Conservation (phyloP, 1,140 invertebrate genomes). For the Drosophila nigromelanica region DNA sequence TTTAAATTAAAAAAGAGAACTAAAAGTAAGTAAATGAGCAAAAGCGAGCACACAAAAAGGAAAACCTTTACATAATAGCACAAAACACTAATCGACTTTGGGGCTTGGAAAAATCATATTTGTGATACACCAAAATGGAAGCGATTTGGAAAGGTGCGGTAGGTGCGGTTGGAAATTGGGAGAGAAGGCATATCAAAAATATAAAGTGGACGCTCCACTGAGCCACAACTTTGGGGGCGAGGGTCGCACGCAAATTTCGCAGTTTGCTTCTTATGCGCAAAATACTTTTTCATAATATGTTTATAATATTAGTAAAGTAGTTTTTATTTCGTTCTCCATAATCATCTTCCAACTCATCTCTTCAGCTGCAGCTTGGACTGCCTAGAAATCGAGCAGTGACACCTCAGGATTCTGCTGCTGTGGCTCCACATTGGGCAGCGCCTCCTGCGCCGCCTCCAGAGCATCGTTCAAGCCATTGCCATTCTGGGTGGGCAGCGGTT, state of each 20-base stretch:
- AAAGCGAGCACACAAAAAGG: conserved; percentile 44
- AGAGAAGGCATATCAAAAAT: conserved; percentile 10
- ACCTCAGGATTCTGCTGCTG: conserved; percentile 37
- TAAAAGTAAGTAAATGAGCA: conserved; percentile 52
- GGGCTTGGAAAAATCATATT: conserved; percentile 28
- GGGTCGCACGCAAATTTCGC: conserved; percentile 8
- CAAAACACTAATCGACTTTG: conserved; percentile 46
- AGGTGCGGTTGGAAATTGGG: neutral
- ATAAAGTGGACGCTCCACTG: conserved; percentile 32
- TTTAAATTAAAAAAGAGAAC: conserved; percentile 19
- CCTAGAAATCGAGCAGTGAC: conserved; percentile 62
- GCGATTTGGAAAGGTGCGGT: neutral
- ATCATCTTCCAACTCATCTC: conserved; percentile 14
- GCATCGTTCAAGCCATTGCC: conserved; percentile 47
- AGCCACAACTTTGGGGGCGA: conserved; percentile 34
- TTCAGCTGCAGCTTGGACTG: conserved; percentile 2
- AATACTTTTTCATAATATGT: conserved; percentile 71
- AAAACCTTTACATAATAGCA: conserved; percentile 57
- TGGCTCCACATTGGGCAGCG: conserved; percentile 28
- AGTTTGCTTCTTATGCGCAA: conserved; percentile 27
- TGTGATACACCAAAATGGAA: conserved; percentile 10
- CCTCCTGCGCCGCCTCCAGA: conserved; percentile 38
- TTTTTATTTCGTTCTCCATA: conserved; percentile 29
- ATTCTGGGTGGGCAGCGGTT: conserved; percentile 27
- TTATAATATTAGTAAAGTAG: conserved; percentile 78